Evolutionary conservation across 2,797 vertebrate species (phyloP).

Genomic region (Rhadinocentrus ornatus): DNA sequence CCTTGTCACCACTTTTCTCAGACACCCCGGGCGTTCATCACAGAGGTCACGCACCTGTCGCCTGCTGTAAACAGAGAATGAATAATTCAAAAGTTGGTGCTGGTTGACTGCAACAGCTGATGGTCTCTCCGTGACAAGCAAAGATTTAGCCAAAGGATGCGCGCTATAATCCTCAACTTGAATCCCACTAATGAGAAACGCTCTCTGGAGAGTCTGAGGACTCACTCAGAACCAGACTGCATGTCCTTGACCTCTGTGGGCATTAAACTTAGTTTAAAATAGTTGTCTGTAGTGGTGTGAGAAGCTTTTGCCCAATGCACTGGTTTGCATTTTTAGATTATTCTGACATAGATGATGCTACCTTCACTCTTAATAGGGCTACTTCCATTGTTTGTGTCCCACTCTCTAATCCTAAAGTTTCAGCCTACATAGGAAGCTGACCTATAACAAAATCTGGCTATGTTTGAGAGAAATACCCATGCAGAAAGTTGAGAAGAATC

Average conservation of each 20-base stretch:
- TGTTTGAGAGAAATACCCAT: constrained; percentile 43
- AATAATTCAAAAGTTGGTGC: constrained; percentile 74
- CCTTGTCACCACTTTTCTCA: constrained; percentile 67
- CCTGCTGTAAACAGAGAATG: constrained; percentile 79
- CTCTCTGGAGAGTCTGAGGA: constrained; percentile 58
- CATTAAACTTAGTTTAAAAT: constrained; percentile 59
- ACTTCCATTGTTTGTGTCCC: constrained; percentile 4
- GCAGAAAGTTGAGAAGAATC: constrained; percentile 50
- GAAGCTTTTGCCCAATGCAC: constrained; percentile 22
- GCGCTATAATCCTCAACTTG: constrained; percentile 62
- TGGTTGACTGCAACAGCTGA: constrained; percentile 76
- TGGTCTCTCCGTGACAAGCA: constrained; percentile 54
- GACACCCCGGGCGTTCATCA: constrained; percentile 64
- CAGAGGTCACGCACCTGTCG: constrained; percentile 79
- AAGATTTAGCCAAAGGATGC: constrained; percentile 64
- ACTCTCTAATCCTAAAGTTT: not conserved
- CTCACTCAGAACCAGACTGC: constrained; percentile 37
- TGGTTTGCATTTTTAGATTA: constrained; percentile 27
- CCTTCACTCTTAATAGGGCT: not conserved
- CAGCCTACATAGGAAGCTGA: constrained; percentile 34
- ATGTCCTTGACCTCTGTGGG: constrained; percentile 72
- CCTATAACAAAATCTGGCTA: constrained; percentile 43
- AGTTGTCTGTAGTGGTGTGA: constrained; percentile 6
- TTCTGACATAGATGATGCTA: not conserved
- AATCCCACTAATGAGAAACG: constrained; percentile 72